Evolutionary conservation across 2,797 vertebrate species (phyloP).

Genomic region (Schizothorax lantsangensis): DNA sequence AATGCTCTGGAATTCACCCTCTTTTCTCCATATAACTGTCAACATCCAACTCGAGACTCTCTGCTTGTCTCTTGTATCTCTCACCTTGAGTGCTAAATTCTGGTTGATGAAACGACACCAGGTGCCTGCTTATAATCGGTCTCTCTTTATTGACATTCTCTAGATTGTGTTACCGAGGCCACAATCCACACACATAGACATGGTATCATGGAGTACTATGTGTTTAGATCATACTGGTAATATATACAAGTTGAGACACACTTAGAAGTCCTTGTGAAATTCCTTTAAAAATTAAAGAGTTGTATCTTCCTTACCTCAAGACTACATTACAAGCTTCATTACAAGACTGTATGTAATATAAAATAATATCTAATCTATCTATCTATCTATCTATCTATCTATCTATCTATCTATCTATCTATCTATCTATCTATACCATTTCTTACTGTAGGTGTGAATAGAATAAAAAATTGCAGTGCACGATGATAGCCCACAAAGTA

Average conservation of each 20-base stretch:
- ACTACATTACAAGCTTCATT: too few species aligned
- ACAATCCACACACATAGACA: neutral
- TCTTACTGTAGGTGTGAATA: too few species aligned
- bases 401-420: too few species aligned
- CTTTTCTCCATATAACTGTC: slow-evolving; percentile 18
- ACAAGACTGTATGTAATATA: too few species aligned
- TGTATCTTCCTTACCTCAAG: neutral
- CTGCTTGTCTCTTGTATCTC: slow-evolving; percentile 26
- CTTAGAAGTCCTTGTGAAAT: neutral
- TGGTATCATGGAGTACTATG: neutral
- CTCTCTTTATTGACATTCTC: slow-evolving; percentile 25
- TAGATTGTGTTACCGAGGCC: slow-evolving; percentile 19
- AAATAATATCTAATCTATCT: too few species aligned
- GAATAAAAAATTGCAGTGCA: neutral
- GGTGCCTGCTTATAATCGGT: slow-evolving; percentile 36
- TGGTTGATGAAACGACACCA: slow-evolving; percentile 32
- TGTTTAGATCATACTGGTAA: neutral
- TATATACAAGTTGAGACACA: neutral
- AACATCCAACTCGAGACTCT: slow-evolving; percentile 5
- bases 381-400: too few species aligned
- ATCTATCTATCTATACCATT: too few species aligned
- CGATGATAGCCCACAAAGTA: neutral
- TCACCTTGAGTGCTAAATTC: slow-evolving; percentile 16
- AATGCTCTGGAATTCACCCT: slow-evolving; percentile 8
- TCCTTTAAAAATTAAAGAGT: too few species aligned